Base-by-base conservation (phyloP, 2,113 vertebrate species). In the Piprites chloris region DNA sequence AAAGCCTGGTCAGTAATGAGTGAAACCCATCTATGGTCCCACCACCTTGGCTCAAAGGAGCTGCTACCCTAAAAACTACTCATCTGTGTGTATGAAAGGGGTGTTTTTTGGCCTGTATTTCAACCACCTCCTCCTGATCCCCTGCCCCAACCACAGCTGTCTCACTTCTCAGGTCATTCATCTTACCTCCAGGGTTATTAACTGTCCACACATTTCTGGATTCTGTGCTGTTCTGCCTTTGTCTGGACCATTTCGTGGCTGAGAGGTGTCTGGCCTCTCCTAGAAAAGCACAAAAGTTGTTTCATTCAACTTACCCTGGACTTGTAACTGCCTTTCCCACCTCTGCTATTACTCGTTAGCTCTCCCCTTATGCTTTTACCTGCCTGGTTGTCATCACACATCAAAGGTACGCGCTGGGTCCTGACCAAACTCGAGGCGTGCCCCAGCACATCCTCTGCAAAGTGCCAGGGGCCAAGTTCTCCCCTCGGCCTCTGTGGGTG, bases 401-500 rank as follows among this genome's bases (percentile, higher is more conserved):
- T 53, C 72, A 94, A 74, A 87, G 89, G 49, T 41, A 50, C 0
- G 0, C 41, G 42, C 50, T 7, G 33, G 50, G 63, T 66, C 50
- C 76, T 94, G 85, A 77, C 72, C 42, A 69, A 49, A 28, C 17
- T 20, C 24, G 11, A n/a, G 66, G 56, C 47, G 9, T 53, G 88
- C 35, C 77, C 62, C 6, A 2, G 78, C 79, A 1, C 37, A 90
- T 76, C 71, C 62, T 44, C 76, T 56, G 37, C 21, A 4, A 65
- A 85, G 61, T 44, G 85, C 94, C 89, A 62, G 84, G 86, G 83
- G 92, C 92, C 63, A 77, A 9, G 37, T 62, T 84, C 69, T 87
- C 56, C 80, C 73, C 61, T 39, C 19, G 8, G 61, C 72, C 88
- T 22, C 12, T 0, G 14, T 37, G 14, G 30, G 0, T 19, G n/a